These are phyloP conservation scores for Barbus barbus DNA, from an alignment of 2,113 vertebrate genomes.

Conservation along the genomic window DNA sequence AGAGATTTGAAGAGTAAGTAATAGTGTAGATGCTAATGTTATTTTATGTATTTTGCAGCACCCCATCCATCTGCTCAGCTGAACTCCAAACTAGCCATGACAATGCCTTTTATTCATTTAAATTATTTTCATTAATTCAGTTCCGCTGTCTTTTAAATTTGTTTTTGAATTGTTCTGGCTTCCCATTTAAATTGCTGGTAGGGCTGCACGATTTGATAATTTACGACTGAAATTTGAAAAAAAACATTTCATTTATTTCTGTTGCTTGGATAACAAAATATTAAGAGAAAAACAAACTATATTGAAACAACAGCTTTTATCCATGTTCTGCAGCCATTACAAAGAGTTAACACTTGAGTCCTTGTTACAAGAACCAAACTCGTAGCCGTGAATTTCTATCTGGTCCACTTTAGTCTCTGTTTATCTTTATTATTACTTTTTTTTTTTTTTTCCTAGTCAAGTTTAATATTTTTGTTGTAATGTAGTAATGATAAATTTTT, in stretches of 20 bases:
- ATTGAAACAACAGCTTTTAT: neutral
- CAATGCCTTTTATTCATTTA: neutral
- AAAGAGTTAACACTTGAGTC: too few species aligned
- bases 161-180: neutral
- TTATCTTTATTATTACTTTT: neutral
- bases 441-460: neutral
- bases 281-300: too few species aligned
- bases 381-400: constrained; percentile 19
- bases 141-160: constrained; percentile 36
- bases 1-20: constrained; percentile 80
- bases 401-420: constrained; percentile 35
- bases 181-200: neutral
- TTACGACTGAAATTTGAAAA: too few species aligned
- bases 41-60: constrained; percentile 39
- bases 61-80: constrained; percentile 19
- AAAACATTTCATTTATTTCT: too few species aligned
- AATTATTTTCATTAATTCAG: neutral
- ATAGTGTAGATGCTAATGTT: constrained; percentile 51
- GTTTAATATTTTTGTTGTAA: neutral
- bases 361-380: too few species aligned
- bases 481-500: too few species aligned
- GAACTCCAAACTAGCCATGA: constrained; percentile 35
- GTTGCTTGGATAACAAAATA: too few species aligned
- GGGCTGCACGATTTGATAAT: neutral
- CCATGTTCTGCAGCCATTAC: too few species aligned